These are phyloP conservation scores for Xyrichtys novacula DNA, from an alignment of 2,797 vertebrate genomes.

Conservation along the genomic window DNA sequence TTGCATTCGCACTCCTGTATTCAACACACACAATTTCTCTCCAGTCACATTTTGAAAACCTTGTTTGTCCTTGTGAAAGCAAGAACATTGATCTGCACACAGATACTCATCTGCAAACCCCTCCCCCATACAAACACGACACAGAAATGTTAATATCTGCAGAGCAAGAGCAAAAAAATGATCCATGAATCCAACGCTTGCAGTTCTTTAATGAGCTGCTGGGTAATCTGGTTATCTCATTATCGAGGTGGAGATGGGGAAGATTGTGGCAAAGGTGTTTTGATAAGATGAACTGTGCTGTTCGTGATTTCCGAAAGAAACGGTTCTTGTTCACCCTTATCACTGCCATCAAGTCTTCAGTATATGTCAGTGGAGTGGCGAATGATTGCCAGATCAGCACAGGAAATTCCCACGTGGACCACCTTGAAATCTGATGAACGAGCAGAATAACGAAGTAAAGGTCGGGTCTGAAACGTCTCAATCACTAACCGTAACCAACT, in stretches of 20 bases:
- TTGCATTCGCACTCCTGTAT: background rate
- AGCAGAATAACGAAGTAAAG: conserved; percentile 26
- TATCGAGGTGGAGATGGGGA: conserved; percentile 26
- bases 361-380: conserved; percentile 7
- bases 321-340: conserved; percentile 40
- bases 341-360: conserved; percentile 1
- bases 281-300: background rate
- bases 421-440: conserved; percentile 38
- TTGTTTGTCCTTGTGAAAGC: conserved; percentile 1
- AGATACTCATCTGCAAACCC: conserved; percentile 29
- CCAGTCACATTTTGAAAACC: conserved; percentile 7
- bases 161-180: conserved; percentile 21
- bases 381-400: conserved; percentile 31
- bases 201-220: conserved; percentile 35
- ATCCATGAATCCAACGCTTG: background rate
- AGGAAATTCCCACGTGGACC: conserved; percentile 11
- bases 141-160: background rate
- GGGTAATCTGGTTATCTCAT: conserved; percentile 37
- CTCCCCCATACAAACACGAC: conserved; percentile 4
- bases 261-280: conserved; percentile 28
- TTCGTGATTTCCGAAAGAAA: conserved; percentile 21
- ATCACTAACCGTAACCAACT: background rate
- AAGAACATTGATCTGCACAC: conserved; percentile 33
- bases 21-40: background rate
- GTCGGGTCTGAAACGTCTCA: conserved; percentile 10